A percentile compares a stretch with the other conserved stretches of the same genome.
phyloP scores from a whole-genome alignment of 2,113 vertebrate species.

The Clarias batrachus region DNA sequence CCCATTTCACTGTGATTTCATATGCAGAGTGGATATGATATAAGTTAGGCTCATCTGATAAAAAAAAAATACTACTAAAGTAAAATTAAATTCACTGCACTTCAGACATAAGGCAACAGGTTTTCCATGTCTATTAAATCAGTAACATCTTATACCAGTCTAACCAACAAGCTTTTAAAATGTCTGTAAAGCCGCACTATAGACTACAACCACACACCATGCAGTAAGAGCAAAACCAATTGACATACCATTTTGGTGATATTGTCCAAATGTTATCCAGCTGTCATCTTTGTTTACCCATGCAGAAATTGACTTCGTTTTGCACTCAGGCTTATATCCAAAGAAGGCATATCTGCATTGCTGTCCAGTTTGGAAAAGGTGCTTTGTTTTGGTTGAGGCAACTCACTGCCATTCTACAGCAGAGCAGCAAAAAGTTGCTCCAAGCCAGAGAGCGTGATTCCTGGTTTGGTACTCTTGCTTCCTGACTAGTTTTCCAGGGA shows the following conservation, averaged over 20 bases:
- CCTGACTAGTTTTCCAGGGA: constrained; percentile 39
- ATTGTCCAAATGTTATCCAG: constrained; percentile 46
- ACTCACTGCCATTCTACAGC: constrained; percentile 17
- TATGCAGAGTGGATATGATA: not conserved
- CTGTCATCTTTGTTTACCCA: constrained; percentile 48
- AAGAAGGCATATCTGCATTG: not conserved
- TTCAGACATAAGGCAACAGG: not conserved
- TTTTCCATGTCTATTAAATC: constrained; percentile 13
- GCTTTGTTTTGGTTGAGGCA: not conserved
- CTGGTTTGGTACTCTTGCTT: constrained; percentile 52
- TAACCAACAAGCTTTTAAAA: not conserved
- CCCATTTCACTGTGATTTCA: not conserved
- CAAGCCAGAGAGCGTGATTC: constrained; percentile 57
- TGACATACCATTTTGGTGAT: constrained; percentile 67
- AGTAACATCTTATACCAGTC: not conserved
- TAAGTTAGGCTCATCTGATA: not conserved
- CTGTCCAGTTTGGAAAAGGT: not conserved
- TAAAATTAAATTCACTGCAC: not conserved
- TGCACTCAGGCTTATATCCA: constrained; percentile 31
- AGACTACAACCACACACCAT: not conserved
- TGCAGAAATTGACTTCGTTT: constrained; percentile 18
- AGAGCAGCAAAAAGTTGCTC: constrained; percentile 44
- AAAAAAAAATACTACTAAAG: not conserved
- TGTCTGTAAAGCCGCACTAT: constrained; percentile 1
- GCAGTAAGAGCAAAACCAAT: constrained; percentile 1